Base-by-base conservation (phyloP, 1,140 invertebrate species). In the Trachymyrmex septentrionalis region DNA sequence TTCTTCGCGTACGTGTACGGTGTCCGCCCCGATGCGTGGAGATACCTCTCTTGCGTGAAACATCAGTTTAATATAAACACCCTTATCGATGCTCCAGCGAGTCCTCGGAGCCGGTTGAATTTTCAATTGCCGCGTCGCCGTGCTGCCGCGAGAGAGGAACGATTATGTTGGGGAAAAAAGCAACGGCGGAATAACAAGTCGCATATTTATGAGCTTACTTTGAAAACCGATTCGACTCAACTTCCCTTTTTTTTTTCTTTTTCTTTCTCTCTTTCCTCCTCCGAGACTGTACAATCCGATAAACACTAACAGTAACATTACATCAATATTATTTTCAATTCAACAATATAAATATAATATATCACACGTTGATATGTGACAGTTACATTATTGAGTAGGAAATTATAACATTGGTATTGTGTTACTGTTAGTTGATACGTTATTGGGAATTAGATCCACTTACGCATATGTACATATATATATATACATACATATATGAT, bases 131-230 rank as follows among this genome's bases (percentile, higher is more conserved):
- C 19, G 76, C 57, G 38, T 44, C 57, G 57, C 50, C 78, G 67
- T 78, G 63, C 34, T 38, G 34, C 72, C 66, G 69, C 27, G 75
- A 50, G 64, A 85, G 38, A 77, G 75, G 16, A 61, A 50, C 55
- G 86, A 73, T 84, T 84, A 61, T 57, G 30, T 66, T 24, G 19
- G 34, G 24, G 57, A 84, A 87, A 69, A 85, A 77, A 87, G 82
- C 67, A n/a, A 69, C 75, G 75, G 55, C 77, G 85, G 38, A 89
- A 90, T 87, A 90, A 90, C 85, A 89, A 87, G 76, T 86, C 86
- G 85, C 78, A 89, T 91, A 89, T 91, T 87, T 91, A 90, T 90
- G 89, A 91, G 89, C 86, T 90, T 90, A 90, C 89, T 91, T 85
- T 91, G 85, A 88, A 90, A 91, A 91, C 89, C 66, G 66, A 88